Conservation (phyloP, 2,888 invertebrate species). For the Nomada ruficornis region DNA sequence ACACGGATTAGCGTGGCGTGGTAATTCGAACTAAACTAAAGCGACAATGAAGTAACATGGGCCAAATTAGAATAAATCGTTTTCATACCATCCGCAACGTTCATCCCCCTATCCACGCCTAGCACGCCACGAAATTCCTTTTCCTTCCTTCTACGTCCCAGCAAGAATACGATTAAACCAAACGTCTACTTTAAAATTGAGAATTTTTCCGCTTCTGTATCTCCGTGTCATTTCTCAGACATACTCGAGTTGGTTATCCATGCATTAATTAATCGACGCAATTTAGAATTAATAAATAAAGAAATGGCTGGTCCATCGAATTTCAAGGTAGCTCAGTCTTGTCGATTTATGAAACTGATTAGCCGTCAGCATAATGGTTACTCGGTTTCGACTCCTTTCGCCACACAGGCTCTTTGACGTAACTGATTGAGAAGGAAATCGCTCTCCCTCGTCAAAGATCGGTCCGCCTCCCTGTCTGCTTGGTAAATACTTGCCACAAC, state of each 20-base stretch:
- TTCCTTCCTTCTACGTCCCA: too few species aligned
- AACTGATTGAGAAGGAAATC: constrained; percentile 28
- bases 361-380: constrained; percentile 25
- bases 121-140: neutral
- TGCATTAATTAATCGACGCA: neutral
- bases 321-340: neutral
- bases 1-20: constrained; percentile 50
- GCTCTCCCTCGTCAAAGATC: constrained; percentile 24
- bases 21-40: constrained; percentile 46
- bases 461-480: constrained; percentile 2
- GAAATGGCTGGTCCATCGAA: too few species aligned
- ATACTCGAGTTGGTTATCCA: too few species aligned
- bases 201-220: neutral
- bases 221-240: too few species aligned
- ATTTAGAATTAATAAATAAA: neutral
- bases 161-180: too few species aligned
- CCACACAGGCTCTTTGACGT: constrained; percentile 39
- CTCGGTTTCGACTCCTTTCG: constrained; percentile 35
- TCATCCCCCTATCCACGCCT: neutral
- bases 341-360: constrained; percentile 47
- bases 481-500: constrained; percentile 18
- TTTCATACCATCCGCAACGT: neutral
- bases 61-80: constrained; percentile 41
- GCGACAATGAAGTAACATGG: constrained; percentile 40
- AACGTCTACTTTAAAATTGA: too few species aligned